These are phyloP conservation scores for Euleptes europaea DNA, from an alignment of 2,113 vertebrate genomes.

Conservation along the genomic window DNA sequence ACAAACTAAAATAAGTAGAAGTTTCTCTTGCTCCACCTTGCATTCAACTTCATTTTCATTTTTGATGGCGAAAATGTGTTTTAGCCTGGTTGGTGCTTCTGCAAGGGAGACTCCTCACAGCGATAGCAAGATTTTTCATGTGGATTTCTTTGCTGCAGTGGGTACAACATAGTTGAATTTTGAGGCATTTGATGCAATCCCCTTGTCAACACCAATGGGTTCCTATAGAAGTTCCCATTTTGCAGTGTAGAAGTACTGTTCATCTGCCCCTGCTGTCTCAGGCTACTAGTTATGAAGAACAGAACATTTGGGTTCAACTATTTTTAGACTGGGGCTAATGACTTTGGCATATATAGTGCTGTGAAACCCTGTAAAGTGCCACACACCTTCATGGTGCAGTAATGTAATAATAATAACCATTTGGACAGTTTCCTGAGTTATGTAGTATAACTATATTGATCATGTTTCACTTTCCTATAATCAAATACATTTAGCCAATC, in stretches of 20 bases:
- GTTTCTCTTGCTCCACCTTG: background rate
- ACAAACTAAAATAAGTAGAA: background rate
- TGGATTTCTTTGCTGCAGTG: background rate
- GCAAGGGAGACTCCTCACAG: background rate
- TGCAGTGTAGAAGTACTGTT: background rate
- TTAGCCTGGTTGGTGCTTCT: background rate
- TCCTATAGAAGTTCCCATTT: background rate
- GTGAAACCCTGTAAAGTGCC: background rate
- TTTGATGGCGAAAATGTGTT: background rate
- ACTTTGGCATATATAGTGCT: background rate
- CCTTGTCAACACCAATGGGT: background rate
- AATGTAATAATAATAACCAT: background rate
- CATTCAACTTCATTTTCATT: background rate
- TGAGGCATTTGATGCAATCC: background rate
- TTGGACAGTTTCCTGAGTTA: background rate
- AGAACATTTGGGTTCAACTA: slow-evolving; percentile 42
- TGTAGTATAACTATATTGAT: slow-evolving; percentile 28
- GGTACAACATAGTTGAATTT: background rate
- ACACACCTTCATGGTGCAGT: background rate
- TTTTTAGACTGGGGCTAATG: slow-evolving; percentile 30
- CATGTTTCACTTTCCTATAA: background rate
- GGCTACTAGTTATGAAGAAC: background rate
- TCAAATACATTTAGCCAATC: slow-evolving; percentile 4
- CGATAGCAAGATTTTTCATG: background rate
- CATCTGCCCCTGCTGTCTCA: background rate